These are phyloP conservation scores for Belgica antarctica DNA, from an alignment of 2,888 invertebrate genomes.

Conservation along the genomic window DNA sequence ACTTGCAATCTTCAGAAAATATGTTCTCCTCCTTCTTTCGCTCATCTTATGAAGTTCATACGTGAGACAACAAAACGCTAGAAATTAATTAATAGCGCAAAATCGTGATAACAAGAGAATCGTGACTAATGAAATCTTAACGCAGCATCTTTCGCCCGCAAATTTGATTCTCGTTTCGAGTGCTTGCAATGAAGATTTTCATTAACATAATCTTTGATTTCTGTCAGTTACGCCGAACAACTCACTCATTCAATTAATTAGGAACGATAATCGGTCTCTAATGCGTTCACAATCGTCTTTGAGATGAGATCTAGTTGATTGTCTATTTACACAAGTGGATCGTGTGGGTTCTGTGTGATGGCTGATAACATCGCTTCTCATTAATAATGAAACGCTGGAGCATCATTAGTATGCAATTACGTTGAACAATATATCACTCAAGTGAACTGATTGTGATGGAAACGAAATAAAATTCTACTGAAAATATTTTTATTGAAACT, in stretches of 20 bases:
- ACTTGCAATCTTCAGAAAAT: too few relatives aligned
- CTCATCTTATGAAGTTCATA: neutral
- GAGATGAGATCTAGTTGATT: neutral
- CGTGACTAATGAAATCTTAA: slow-evolving; percentile 25
- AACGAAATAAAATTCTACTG: too few relatives aligned
- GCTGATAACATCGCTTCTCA: too few relatives aligned
- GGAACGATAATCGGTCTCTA: neutral
- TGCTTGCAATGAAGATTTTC: neutral
- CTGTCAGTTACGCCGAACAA: neutral
- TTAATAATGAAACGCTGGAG: too few relatives aligned
- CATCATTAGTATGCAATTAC: too few relatives aligned
- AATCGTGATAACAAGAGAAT: slow-evolving; percentile 30
- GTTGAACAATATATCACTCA: too few relatives aligned
- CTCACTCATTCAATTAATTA: slow-evolving; percentile 1
- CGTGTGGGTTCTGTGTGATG: too few relatives aligned
- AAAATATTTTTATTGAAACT: too few relatives aligned
- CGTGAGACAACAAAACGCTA: neutral
- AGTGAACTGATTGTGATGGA: too few relatives aligned
- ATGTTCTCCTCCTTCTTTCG: too few relatives aligned
- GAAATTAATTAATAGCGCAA: slow-evolving; percentile 3
- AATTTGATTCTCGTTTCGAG: too few relatives aligned
- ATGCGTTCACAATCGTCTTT: neutral
- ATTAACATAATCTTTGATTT: slow-evolving; percentile 23
- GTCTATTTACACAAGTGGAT: neutral
- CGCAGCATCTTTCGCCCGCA: neutral